These are phyloP conservation scores for Coranthus polyacanthus DNA, from an alignment of 2,797 vertebrate genomes.

Conservation along the genomic window DNA sequence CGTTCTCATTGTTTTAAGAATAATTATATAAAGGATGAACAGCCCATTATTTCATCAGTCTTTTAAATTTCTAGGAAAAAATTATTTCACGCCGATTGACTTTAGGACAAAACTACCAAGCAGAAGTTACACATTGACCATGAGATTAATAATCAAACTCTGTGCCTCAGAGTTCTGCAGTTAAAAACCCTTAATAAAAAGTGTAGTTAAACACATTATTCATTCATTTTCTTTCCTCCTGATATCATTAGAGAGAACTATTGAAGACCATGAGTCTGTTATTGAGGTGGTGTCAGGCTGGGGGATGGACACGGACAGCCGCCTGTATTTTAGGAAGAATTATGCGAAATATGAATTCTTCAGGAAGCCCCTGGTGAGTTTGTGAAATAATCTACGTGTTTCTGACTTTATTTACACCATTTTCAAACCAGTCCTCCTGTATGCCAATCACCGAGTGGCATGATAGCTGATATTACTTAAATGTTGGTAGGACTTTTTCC, in stretches of 20 bases:
- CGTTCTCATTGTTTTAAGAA: too few relatives aligned
- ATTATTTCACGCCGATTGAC: constrained; percentile 49
- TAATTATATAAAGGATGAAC: too few relatives aligned
- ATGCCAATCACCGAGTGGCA: neutral
- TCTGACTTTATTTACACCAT: too few relatives aligned
- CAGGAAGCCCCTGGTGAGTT: constrained; percentile 94
- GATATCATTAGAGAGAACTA: constrained; percentile 88
- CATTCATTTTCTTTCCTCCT: constrained; percentile 25
- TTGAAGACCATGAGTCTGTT: constrained; percentile 97
- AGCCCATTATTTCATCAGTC: constrained; percentile 63
- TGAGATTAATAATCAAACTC: constrained; percentile 78
- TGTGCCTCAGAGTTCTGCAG: constrained; percentile 17
- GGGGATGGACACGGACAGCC: constrained; percentile 92
- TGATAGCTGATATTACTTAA: constrained; percentile 53
- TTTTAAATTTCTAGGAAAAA: constrained; percentile 63
- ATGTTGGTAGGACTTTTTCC: constrained; percentile 92
- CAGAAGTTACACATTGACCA: constrained; percentile 70
- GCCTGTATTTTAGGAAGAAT: constrained; percentile 96
- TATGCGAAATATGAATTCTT: constrained; percentile 99
- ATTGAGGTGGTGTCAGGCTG: constrained; percentile 93
- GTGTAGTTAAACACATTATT: too few relatives aligned
- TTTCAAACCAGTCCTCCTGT: constrained; percentile 14
- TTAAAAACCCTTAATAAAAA: constrained; percentile 7
- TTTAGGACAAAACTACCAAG: constrained; percentile 19
- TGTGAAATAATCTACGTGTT: neutral